Base-by-base conservation (phyloP, 2,797 vertebrate species). In the Sebastes paucispinis region DNA sequence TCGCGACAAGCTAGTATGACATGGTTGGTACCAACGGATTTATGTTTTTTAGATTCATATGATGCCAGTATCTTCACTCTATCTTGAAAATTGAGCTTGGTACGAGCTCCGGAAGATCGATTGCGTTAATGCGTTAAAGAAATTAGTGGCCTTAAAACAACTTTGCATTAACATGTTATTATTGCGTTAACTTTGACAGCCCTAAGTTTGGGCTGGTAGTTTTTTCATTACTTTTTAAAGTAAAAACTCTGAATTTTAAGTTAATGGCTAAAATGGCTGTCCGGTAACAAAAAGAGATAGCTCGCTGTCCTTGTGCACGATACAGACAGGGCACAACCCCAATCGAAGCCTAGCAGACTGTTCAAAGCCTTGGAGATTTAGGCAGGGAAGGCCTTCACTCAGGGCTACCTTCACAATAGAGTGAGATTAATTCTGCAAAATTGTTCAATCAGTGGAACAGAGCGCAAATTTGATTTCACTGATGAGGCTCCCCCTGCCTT, bases 381-480 rank as follows among this genome's bases (percentile, higher is more conserved):
- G 1, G 4, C 72, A 80, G 77, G 22, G 16, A 29, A 71, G 64
- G 64, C 36, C 39, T 70, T 74, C 34, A 36, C 58, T 87, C 69
- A 24, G 65, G 72, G 29, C 82, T 77, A 62, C 73, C 65, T 82
- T 85, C 34, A 69, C 68, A 69, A 83, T 79, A 57, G 70, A 82
- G 27, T 79, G 60, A 88, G 62, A 84, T 80, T 82, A 84, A 82
- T 81, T 64, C 76, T 32, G 73, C 55, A 65, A 72, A 80, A 72
- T 86, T 89, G 67, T 82, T 83, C 69, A 86, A 80, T 90, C 85
- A 75, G 74, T 50, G 60, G 75, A 65, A 50, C 6, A 7, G 25
- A 82, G 76, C 3, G 22, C 68, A 86, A 67, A 89, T 88, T 70
- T 73, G 69, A 89, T 86, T 90, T 77, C 47, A 52, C 79, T 89